These are phyloP conservation scores for Sebastes minor DNA, from an alignment of 2,797 vertebrate species.

Conservation along the genomic window DNA sequence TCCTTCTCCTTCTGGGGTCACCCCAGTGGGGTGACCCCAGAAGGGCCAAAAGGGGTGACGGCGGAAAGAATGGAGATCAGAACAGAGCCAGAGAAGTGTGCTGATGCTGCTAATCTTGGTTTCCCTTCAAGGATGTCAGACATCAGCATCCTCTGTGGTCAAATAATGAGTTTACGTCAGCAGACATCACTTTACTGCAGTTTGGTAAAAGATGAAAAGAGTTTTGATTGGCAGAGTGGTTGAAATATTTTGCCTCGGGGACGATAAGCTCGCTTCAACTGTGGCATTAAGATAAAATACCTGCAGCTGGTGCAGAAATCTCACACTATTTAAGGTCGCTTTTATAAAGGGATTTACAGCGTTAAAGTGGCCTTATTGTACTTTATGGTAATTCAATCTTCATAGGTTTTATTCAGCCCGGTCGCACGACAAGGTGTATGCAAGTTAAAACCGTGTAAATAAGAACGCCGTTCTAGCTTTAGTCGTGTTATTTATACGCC, in stretches of 20 bases:
- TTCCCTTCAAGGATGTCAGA: background rate
- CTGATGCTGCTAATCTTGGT: constrained; percentile 6
- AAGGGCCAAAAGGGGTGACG: constrained; percentile 7
- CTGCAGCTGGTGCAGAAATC: background rate
- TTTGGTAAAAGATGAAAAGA: constrained; percentile 7
- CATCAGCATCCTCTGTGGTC: constrained; percentile 23
- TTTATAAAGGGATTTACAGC: background rate
- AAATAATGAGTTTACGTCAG: constrained; percentile 25
- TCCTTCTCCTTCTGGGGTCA: constrained; percentile 16
- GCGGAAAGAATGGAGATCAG: constrained; percentile 18
- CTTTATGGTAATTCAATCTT: too few relatives aligned
- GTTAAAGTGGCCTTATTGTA: background rate
- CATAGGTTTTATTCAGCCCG: too few relatives aligned
- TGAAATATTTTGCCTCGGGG: background rate
- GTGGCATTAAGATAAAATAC: background rate
- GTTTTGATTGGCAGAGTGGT: background rate
- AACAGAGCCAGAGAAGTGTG: background rate
- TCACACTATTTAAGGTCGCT: background rate
- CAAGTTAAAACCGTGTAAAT: too few relatives aligned
- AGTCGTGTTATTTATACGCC: too few relatives aligned
- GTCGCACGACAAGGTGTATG: too few relatives aligned
- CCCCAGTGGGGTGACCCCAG: constrained; percentile 59
- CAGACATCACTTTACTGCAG: background rate
- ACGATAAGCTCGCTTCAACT: background rate
- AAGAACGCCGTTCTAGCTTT: too few relatives aligned